These are phyloP conservation scores for Eupithecia dodoneata DNA, from an alignment of 2,888 invertebrate species.

Conservation along the genomic window DNA sequence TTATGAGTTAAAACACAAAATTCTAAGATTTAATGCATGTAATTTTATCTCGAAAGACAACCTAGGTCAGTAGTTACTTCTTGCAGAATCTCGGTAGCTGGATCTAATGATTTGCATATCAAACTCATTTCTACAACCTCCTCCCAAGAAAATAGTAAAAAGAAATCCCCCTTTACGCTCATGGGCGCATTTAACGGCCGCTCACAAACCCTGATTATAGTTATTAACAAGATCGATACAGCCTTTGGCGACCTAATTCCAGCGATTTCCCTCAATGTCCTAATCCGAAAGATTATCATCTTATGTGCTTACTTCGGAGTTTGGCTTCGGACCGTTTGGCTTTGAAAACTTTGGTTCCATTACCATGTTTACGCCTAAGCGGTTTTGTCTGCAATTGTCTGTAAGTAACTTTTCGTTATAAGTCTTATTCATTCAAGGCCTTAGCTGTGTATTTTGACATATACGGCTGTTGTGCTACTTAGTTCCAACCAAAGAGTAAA, in stretches of 20 bases:
- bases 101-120: conserved; percentile 15
- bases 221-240: conserved; percentile 41
- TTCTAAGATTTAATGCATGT: neutral
- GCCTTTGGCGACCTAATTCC: conserved; percentile 22
- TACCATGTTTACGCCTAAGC: conserved; percentile 15
- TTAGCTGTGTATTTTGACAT: neutral
- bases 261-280: conserved; percentile 12
- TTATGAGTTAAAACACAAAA: neutral
- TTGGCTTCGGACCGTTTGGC: neutral
- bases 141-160: conserved; percentile 14
- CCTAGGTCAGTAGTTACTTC: neutral
- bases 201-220: conserved; percentile 29
- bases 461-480: neutral
- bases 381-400: conserved; percentile 29
- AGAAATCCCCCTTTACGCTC: conserved; percentile 22
- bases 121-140: conserved; percentile 5
- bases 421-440: neutral
- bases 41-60: neutral
- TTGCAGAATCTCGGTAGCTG: neutral
- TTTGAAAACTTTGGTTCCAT: conserved; percentile 13
- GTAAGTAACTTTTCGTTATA: neutral
- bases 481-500: neutral
- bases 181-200: conserved; percentile 20
- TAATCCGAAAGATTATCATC: conserved; percentile 19
- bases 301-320: conserved; percentile 12